Percentiles rank a stretch among this genome's conserved stretches.
phyloP scores from a whole-genome alignment of 2,888 invertebrate genomes.

The Drosophila leonis region DNA sequence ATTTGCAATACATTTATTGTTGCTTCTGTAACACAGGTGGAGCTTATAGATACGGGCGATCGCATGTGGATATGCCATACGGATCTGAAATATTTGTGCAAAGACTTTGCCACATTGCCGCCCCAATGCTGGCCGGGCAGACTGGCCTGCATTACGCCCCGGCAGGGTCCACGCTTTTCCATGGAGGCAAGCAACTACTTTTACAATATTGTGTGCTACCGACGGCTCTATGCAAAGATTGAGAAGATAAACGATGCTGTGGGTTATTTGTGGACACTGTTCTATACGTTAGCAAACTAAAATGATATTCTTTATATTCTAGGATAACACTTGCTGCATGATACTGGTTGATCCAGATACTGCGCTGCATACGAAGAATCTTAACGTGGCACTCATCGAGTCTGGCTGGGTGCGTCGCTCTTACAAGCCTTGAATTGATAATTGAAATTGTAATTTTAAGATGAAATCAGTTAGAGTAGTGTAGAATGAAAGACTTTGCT shows the following conservation, averaged over 20 bases:
- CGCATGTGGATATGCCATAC: slow-evolving; percentile 62
- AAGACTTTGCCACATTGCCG: slow-evolving; percentile 72
- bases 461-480: slow-evolving; percentile 45
- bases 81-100: slow-evolving; percentile 72
- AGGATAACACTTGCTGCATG: slow-evolving; percentile 72
- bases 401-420: slow-evolving; percentile 56
- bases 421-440: slow-evolving; percentile 21
- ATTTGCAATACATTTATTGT: background rate
- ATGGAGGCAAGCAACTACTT: slow-evolving; percentile 71
- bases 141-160: slow-evolving; percentile 74
- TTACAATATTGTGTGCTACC: slow-evolving; percentile 61
- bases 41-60: slow-evolving; percentile 82
- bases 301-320: slow-evolving; percentile 6
- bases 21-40: slow-evolving; percentile 62
- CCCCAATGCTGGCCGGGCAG: slow-evolving; percentile 74
- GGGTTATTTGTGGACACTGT: background rate
- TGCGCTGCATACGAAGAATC: slow-evolving; percentile 2
- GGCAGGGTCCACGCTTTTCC: slow-evolving; percentile 66
- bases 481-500: background rate
- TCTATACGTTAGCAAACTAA: background rate
- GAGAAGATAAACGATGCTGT: slow-evolving; percentile 71
- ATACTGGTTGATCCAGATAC: slow-evolving; percentile 73
- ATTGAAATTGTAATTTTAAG: slow-evolving; percentile 14
- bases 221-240: slow-evolving; percentile 74
- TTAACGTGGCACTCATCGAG: slow-evolving; percentile 46